A percentile compares a stretch with the other conserved stretches of the same genome.
Conservation (phyloP, 1,140 invertebrate genomes). For the Pinna nobilis region DNA sequence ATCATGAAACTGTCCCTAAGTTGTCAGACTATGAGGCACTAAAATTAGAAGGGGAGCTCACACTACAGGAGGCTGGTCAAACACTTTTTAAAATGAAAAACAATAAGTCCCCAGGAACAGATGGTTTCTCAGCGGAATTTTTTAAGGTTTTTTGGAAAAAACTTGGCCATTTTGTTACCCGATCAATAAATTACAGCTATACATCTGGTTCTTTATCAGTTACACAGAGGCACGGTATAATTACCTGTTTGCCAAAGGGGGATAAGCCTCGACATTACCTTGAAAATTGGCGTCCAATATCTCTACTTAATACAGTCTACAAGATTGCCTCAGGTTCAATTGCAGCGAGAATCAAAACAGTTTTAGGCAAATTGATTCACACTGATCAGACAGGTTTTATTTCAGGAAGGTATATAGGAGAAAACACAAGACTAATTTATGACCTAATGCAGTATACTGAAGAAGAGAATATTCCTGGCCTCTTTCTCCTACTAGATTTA, state of each 20-base stretch:
- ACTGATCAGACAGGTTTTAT: too few species aligned
- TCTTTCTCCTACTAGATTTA: not conserved
- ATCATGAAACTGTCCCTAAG: not conserved
- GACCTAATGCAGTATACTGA: too few species aligned
- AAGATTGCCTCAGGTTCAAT: not conserved
- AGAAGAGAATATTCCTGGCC: too few species aligned
- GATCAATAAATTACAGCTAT: not conserved
- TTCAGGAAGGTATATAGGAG: not conserved
- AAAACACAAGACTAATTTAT: too few species aligned
- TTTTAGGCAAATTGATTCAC: not conserved
- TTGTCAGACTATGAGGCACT: not conserved
- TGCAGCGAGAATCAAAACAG: not conserved
- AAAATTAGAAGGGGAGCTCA: not conserved
- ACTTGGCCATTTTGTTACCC: constrained; percentile 1
- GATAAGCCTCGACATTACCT: too few species aligned
- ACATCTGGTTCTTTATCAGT: not conserved
- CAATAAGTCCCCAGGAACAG: not conserved
- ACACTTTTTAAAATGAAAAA: not conserved
- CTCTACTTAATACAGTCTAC: not conserved
- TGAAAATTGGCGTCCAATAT: too few species aligned
- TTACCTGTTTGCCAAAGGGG: too few species aligned
- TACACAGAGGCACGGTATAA: too few species aligned
- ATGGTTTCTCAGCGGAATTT: not conserved
- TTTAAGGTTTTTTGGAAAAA: too few species aligned
- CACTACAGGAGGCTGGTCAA: not conserved